These are phyloP conservation scores for Peromyscus attwateri DNA, from an alignment of 2,797 vertebrate species.

Conservation along the genomic window DNA sequence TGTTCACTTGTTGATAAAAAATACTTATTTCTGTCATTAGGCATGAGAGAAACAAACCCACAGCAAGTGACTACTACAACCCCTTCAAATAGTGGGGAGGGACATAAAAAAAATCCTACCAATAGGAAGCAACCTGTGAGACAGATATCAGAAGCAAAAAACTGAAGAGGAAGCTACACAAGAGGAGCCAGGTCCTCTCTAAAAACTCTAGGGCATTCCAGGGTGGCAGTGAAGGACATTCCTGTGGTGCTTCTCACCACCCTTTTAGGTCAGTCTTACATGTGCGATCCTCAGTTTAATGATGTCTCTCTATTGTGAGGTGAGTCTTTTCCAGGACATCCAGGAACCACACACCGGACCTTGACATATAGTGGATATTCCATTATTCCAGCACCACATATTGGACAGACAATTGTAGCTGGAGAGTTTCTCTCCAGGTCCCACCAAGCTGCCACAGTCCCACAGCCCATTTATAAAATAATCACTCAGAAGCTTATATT, in stretches of 20 bases:
- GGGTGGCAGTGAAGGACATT: background rate
- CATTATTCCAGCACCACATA: background rate
- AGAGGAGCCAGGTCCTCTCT: background rate
- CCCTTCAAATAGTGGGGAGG: background rate
- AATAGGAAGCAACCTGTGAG: background rate
- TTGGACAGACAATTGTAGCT: background rate
- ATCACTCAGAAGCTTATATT: no score
- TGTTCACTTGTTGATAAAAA: background rate
- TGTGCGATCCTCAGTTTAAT: background rate
- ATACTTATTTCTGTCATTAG: background rate
- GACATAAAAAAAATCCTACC: no score
- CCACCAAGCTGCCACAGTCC: no score
- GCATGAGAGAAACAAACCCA: background rate
- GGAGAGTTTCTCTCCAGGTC: no score
- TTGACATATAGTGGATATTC: background rate
- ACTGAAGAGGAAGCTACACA: background rate
- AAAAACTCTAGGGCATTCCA: background rate
- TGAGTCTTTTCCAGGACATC: background rate
- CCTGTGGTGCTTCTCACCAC: fast-evolving
- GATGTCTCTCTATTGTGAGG: background rate
- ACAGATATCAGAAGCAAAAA: background rate
- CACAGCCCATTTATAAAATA: no score
- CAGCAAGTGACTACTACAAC: background rate
- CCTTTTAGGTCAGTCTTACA: background rate
- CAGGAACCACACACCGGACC: background rate